phyloP scores from a whole-genome alignment of 2,888 invertebrate genomes.

The Malachius bipustulatus region DNA sequence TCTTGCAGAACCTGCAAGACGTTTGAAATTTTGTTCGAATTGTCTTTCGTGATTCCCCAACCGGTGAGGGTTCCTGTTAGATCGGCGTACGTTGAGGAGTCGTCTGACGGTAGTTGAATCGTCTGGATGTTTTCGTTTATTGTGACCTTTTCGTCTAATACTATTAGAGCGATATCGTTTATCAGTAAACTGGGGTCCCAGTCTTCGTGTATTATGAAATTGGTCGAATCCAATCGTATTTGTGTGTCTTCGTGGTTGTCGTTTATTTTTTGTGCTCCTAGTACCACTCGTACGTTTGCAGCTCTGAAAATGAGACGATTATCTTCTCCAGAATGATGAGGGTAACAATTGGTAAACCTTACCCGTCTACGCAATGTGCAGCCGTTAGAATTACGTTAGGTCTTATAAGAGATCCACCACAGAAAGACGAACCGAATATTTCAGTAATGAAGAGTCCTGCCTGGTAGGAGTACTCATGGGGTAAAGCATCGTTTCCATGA shows the following conservation, averaged over 20 bases:
- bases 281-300: not conserved
- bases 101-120: not conserved
- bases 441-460: conserved; percentile 13
- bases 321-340: too few relatives aligned
- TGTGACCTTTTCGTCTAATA: conserved; percentile 12
- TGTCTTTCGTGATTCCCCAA: conserved; percentile 17
- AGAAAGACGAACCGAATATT: conserved; percentile 11
- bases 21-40: conserved; percentile 7
- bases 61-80: conserved; percentile 13
- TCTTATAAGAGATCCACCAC: conserved; percentile 16
- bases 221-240: conserved; percentile 5
- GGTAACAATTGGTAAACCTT: too few relatives aligned
- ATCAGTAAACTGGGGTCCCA: conserved; percentile 11
- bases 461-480: conserved; percentile 18
- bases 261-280: conserved; percentile 4
- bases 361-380: conserved; percentile 17
- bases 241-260: not conserved
- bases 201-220: conserved; percentile 13
- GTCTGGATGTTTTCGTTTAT: not conserved
- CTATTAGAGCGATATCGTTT: conserved; percentile 18
- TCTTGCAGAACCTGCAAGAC: conserved; percentile 14
- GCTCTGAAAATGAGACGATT: conserved; percentile 6
- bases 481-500: conserved; percentile 13
- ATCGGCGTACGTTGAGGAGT: conserved; percentile 13
- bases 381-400: conserved; percentile 14